Evolutionary conservation across 2,797 vertebrate species (phyloP), one percentile per base, ranked within the genome.

Genomic region (Tragopan temminckii): DNA sequence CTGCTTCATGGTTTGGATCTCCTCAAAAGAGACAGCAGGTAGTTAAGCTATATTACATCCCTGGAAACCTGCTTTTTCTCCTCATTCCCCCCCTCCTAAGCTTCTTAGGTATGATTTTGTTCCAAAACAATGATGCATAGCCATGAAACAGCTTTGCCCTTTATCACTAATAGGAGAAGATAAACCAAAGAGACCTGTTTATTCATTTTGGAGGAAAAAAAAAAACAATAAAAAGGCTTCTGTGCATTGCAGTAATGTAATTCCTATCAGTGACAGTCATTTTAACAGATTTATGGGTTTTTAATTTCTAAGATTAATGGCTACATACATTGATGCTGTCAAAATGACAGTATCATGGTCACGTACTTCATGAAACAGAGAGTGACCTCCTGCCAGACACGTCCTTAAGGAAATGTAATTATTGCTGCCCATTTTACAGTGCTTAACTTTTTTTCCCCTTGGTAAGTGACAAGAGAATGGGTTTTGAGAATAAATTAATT

Each of bases 341-440:
- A 94, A 95, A 93, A 85, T 52, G 89, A 98, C 96, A 93, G 94
- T 76, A 90, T 79, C 9, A 13, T 61, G 25, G 97, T 98, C 98
- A 98, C 98, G 98, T 98, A 98, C 97, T 33, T 42, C 67, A 36
- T 81, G 93, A 88, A 94, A 77, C 57, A 88, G 92, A 80, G 45
- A 97, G 95, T 38, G 24, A 95, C 81, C 87, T 89, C 67, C 88
- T 89, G 80, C 94, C 97, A 98, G 97, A 92, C 91, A 33, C 17
- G 3, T 87, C 89, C 94, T 89, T 76, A 74, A 97, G 96, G 86
- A 98, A 97, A 98, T 97, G 97, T 95, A 97, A 98, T 98, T 98
- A 98, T 52, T 36, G 24, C 71, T 52, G 92, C 85, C 88, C 94
- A 40, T 91, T 95, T 93, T 74, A 91, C 93, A 89, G 88, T 31